Evolutionary conservation across 2,888 invertebrate species (phyloP).

Genomic region (Leucoma salicis): DNA sequence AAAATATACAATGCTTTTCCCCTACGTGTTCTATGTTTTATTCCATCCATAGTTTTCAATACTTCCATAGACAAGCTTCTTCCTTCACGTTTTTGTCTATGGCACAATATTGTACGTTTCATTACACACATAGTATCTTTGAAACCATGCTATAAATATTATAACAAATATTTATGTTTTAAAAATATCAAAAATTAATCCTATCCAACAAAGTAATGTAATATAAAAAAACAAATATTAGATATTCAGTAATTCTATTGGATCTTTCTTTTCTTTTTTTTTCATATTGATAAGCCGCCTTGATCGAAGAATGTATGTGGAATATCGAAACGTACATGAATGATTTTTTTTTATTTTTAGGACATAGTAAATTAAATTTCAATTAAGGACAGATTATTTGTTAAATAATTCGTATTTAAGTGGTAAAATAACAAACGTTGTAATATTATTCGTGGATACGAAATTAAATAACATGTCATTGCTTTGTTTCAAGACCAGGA

Average conservation of each 20-base stretch:
- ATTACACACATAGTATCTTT: slow-evolving; percentile 29
- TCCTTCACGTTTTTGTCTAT: slow-evolving; percentile 59
- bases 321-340: slow-evolving; percentile 73
- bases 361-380: slow-evolving; percentile 76
- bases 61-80: slow-evolving; percentile 34
- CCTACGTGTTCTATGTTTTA: slow-evolving; percentile 10
- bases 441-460: slow-evolving; percentile 56
- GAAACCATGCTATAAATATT: neutral
- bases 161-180: too few species aligned
- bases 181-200: too few species aligned
- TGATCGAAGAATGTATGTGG: slow-evolving; percentile 31
- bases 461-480: slow-evolving; percentile 75
- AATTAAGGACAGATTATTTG: slow-evolving; percentile 71
- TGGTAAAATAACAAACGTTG: slow-evolving; percentile 54
- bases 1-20: too few species aligned
- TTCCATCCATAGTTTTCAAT: slow-evolving; percentile 23
- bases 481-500: slow-evolving; percentile 79
- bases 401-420: slow-evolving; percentile 64
- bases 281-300: too few species aligned
- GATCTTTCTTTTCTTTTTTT: too few species aligned
- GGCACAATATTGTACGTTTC: slow-evolving; percentile 46
- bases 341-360: slow-evolving; percentile 76
- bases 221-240: too few species aligned
- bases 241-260: too few species aligned
- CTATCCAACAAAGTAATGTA: too few species aligned